Evolutionary conservation across 53 echinoderm and acorn worm genomes (phyloP).

Genomic region (Paracentrotus lividus): DNA sequence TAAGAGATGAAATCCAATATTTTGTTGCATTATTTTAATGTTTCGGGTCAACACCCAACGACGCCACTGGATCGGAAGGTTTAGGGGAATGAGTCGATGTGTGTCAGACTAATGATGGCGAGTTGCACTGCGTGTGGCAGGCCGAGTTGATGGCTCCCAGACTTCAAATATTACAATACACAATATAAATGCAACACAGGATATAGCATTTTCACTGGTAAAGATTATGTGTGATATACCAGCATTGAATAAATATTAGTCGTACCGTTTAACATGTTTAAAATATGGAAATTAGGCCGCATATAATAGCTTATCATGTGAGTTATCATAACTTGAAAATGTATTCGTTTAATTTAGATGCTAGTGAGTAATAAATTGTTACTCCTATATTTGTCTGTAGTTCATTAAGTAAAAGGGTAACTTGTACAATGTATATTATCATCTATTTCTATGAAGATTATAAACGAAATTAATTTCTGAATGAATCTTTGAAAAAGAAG

Average conservation of each 20-base stretch:
- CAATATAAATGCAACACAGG: not conserved
- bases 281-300: not conserved
- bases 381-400: too few relatives aligned
- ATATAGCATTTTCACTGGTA: not conserved
- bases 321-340: too few relatives aligned
- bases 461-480: too few relatives aligned
- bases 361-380: too few relatives aligned
- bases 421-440: too few relatives aligned
- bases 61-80: not conserved
- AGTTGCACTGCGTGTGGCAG: conserved; percentile 54
- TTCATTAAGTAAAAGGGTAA: too few relatives aligned
- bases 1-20: not conserved
- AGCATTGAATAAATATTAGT: conserved; percentile 21
- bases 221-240: conserved; percentile 31
- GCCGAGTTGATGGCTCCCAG: conserved; percentile 36
- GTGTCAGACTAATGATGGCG: conserved; percentile 49
- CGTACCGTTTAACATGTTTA: not conserved
- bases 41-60: not conserved
- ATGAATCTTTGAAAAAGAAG: too few relatives aligned
- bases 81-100: not conserved
- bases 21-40: not conserved
- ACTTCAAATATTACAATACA: conserved; percentile 16
- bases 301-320: not conserved
- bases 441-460: too few relatives aligned
- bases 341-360: too few relatives aligned